These are phyloP conservation scores for Oasisia sp. DNA, from an alignment of 2,888 invertebrate species.

Conservation along the genomic window DNA sequence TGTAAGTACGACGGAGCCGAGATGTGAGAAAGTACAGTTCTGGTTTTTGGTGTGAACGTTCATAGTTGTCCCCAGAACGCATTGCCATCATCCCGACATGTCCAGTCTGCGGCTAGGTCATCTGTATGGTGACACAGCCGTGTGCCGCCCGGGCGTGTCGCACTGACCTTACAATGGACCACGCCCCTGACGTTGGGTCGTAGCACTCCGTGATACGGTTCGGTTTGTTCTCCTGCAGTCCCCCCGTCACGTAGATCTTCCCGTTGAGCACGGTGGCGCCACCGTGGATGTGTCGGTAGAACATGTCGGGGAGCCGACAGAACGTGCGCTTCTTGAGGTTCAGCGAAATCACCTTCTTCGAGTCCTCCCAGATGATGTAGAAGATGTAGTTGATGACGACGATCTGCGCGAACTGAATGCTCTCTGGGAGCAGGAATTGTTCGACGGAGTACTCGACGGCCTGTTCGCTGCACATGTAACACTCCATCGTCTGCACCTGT, in stretches of 20 bases:
- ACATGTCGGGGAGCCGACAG: slow-evolving; percentile 54
- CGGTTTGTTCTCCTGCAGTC: slow-evolving; percentile 48
- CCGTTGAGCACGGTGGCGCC: slow-evolving; percentile 57
- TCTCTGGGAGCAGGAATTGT: slow-evolving; percentile 61
- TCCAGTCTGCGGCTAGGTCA: slow-evolving; percentile 40
- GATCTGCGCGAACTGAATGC: slow-evolving; percentile 59
- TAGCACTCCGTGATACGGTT: slow-evolving; percentile 58
- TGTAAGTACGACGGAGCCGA: neutral
- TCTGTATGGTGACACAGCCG: slow-evolving; percentile 60
- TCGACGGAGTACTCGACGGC: slow-evolving; percentile 53
- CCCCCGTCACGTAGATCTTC: slow-evolving; percentile 61
- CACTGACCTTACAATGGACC: slow-evolving; percentile 56
- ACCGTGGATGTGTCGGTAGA: slow-evolving; percentile 53
- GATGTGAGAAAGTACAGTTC: neutral
- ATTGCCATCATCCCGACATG: neutral
- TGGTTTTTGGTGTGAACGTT: neutral
- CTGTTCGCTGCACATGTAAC: slow-evolving; percentile 53
- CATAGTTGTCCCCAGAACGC: neutral
- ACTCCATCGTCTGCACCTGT: slow-evolving; percentile 60
- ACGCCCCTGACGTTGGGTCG: slow-evolving; percentile 56
- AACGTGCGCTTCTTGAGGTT: slow-evolving; percentile 61
- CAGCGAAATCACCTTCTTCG: slow-evolving; percentile 59
- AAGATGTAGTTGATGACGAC: slow-evolving; percentile 57
- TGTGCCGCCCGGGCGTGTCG: slow-evolving; percentile 55
- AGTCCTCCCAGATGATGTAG: slow-evolving; percentile 65